Conservation (phyloP, 2,888 invertebrate species). For the Standfussiana lucernea region DNA sequence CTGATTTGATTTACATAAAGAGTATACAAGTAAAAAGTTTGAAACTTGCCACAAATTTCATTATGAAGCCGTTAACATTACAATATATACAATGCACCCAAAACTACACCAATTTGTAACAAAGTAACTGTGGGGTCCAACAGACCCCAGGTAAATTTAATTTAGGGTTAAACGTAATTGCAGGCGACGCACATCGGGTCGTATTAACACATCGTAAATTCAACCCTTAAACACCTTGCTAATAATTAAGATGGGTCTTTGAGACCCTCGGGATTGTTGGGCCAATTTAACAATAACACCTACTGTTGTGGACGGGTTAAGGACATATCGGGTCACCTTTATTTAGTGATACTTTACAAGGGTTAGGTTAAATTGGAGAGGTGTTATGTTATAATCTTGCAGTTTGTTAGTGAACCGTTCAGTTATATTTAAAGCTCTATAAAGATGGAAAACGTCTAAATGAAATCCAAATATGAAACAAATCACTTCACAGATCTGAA, state of each 20-base stretch:
- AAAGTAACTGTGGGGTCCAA: constrained; percentile 71
- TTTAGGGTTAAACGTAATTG: constrained; percentile 85
- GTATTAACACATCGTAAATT: constrained; percentile 89
- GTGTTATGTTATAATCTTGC: constrained; percentile 47
- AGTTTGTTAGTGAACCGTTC: constrained; percentile 12
- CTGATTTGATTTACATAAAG: background rate
- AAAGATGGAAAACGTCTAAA: background rate
- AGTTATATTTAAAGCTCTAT: background rate
- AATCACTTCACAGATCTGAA: background rate
- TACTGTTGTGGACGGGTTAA: constrained; percentile 76
- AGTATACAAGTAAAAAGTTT: background rate
- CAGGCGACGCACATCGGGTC: constrained; percentile 82
- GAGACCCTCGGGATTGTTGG: constrained; percentile 79
- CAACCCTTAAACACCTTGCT: constrained; percentile 88
- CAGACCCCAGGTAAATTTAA: constrained; percentile 87
- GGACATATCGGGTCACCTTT: constrained; percentile 77
- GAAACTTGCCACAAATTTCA: constrained; percentile 25
- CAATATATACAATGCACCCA: constrained; percentile 46
- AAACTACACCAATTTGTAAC: constrained; percentile 67
- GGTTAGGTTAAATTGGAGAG: constrained; percentile 63
- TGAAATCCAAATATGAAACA: background rate
- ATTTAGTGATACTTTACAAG: constrained; percentile 77
- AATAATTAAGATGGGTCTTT: constrained; percentile 87
- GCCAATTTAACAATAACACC: constrained; percentile 85
- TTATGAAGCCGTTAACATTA: constrained; percentile 49